A percentile compares a stretch with the other conserved stretches of the same genome.
Conservation (phyloP, 2,888 invertebrate genomes). For the Chymomyza amoena region DNA sequence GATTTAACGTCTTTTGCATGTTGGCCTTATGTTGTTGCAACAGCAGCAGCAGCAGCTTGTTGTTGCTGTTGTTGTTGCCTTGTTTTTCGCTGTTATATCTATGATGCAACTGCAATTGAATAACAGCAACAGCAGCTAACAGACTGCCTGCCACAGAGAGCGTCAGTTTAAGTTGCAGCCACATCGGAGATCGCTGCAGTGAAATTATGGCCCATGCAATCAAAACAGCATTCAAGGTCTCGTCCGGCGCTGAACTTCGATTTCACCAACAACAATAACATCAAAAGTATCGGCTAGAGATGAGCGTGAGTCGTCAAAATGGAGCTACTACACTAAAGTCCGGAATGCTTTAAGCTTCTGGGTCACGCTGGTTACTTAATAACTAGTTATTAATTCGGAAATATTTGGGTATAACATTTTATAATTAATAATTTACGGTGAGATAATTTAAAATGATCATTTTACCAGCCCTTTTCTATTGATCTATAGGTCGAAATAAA, state of each 20-base stretch:
- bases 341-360: background rate
- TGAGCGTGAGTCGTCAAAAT: background rate
- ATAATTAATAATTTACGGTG: too few relatives aligned
- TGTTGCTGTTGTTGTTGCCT: too few relatives aligned
- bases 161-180: background rate
- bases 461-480: too few relatives aligned
- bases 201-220: slow-evolving; percentile 52
- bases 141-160: too few relatives aligned
- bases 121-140: slow-evolving; percentile 51
- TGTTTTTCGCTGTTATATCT: slow-evolving; percentile 12
- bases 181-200: slow-evolving; percentile 28
- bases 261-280: slow-evolving; percentile 50
- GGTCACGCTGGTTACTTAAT: background rate
- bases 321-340: too few relatives aligned
- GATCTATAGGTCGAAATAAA: too few relatives aligned
- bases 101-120: slow-evolving; percentile 73
- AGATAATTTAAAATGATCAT: too few relatives aligned
- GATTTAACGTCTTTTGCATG: slow-evolving; percentile 26
- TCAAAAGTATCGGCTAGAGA: background rate
- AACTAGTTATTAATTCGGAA: too few relatives aligned
- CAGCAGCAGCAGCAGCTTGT: background rate
- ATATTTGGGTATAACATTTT: too few relatives aligned
- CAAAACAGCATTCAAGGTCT: slow-evolving; percentile 60
- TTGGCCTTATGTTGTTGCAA: slow-evolving; percentile 40
- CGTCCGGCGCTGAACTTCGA: slow-evolving; percentile 53